phyloP scores from a whole-genome alignment of 2,113 vertebrate species.

The Benitochromis conjunctus region DNA sequence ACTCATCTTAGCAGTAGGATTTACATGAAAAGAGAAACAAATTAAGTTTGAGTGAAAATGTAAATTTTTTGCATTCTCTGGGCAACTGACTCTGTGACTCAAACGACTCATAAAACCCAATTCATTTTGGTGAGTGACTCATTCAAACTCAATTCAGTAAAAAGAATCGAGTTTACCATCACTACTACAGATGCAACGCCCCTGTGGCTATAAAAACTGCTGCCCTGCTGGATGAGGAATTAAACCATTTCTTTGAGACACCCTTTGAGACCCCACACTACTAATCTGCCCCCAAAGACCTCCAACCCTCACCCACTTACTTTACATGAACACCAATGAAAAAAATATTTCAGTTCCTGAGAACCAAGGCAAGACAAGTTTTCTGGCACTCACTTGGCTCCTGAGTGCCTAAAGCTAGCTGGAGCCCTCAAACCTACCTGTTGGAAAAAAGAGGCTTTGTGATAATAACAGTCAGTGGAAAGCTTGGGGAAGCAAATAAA shows the following conservation, averaged over 20 bases:
- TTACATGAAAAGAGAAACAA: no score
- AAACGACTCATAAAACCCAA: no score
- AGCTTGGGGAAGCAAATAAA: neutral
- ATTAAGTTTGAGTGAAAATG: no score
- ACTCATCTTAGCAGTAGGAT: no score
- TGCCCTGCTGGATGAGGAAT: neutral
- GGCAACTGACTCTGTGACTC: no score
- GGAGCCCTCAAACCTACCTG: neutral
- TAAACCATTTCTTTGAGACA: neutral
- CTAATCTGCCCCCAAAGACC: neutral
- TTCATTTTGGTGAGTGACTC: no score
- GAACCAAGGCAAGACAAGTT: slow-evolving; percentile 1
- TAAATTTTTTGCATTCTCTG: no score
- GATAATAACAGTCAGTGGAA: neutral
- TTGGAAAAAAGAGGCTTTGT: neutral
- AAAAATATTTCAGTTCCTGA: neutral
- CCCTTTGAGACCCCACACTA: neutral
- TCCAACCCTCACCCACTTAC: neutral
- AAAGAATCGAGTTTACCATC: no score
- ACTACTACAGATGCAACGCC: neutral
- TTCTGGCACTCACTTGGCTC: slow-evolving; percentile 10
- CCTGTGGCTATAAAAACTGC: neutral
- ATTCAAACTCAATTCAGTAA: no score
- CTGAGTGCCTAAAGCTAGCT: slow-evolving; percentile 4
- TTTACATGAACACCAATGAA: neutral